These are phyloP conservation scores for Bombus waltoni DNA, from an alignment of 1,140 invertebrate species.

Conservation along the genomic window DNA sequence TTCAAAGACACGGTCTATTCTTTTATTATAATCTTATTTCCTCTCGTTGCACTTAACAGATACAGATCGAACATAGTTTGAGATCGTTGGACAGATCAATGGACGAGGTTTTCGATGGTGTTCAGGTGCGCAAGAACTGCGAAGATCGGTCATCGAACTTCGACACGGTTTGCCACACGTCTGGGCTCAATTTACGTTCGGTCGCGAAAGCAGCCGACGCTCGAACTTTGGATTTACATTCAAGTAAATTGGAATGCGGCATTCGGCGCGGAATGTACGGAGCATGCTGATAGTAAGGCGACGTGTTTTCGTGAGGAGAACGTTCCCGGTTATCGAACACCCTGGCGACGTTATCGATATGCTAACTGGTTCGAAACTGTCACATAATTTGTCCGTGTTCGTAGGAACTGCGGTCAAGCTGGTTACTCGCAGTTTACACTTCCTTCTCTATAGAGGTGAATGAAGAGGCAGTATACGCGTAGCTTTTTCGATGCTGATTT, in stretches of 20 bases:
- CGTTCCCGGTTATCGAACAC: conserved; percentile 13
- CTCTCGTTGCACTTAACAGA: neutral
- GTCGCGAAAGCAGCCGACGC: conserved; percentile 10
- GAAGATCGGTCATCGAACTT: conserved; percentile 34
- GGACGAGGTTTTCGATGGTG: neutral
- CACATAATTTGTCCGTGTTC: conserved; percentile 27
- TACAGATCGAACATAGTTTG: neutral
- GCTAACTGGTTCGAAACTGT: conserved; percentile 24
- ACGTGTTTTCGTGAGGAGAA: conserved; percentile 23
- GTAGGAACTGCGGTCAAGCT: neutral
- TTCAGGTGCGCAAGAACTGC: neutral
- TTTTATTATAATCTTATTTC: neutral
- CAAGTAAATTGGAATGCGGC: conserved; percentile 37
- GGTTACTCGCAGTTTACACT: neutral
- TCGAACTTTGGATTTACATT: conserved; percentile 43
- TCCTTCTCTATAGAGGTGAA: no score
- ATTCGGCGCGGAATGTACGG: conserved; percentile 9
- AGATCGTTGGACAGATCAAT: neutral
- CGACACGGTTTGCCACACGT: conserved; percentile 21
- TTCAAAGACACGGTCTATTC: neutral
- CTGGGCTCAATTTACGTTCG: conserved; percentile 23
- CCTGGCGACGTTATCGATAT: conserved; percentile 23
- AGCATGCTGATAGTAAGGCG: conserved; percentile 24
- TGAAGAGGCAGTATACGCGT: neutral
- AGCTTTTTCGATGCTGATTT: neutral